These are phyloP conservation scores for Lobophora halterata DNA, from an alignment of 2,888 invertebrate genomes.

Conservation along the genomic window DNA sequence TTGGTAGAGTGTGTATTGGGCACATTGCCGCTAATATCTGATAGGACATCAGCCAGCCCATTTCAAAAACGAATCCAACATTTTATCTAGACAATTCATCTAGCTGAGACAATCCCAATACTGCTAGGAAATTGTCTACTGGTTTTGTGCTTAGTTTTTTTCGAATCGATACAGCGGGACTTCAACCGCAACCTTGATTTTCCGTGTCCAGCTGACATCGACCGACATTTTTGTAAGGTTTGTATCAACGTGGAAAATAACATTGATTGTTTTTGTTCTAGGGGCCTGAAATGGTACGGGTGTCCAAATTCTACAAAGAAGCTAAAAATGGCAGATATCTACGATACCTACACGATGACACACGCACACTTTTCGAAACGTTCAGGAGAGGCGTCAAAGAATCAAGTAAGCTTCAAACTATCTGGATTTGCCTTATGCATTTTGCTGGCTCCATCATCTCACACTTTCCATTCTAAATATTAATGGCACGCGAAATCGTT, in stretches of 20 bases:
- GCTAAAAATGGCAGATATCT: slow-evolving; percentile 93
- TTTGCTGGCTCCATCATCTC: slow-evolving; percentile 19
- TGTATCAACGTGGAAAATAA: not conserved
- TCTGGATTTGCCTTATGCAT: slow-evolving; percentile 8
- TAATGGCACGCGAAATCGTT: slow-evolving; percentile 30
- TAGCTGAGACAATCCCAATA: too few species aligned
- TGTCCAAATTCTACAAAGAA: slow-evolving; percentile 94
- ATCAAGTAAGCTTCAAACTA: slow-evolving; percentile 85
- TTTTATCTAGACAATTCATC: too few species aligned
- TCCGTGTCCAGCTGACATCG: too few species aligned
- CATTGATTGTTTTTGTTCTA: slow-evolving; percentile 69
- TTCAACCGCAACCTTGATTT: too few species aligned
- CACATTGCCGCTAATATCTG: too few species aligned
- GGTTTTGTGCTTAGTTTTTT: too few species aligned
- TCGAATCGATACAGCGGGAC: too few species aligned
- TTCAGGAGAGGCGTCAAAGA: slow-evolving; percentile 95
- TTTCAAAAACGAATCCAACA: too few species aligned
- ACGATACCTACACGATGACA: slow-evolving; percentile 92
- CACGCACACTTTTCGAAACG: slow-evolving; percentile 92
- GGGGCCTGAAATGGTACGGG: slow-evolving; percentile 94
- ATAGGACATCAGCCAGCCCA: too few species aligned
- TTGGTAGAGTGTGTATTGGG: too few species aligned
- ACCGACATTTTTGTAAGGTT: not conserved
- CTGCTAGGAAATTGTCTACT: too few species aligned
- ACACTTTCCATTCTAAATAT: slow-evolving; percentile 22